A percentile compares a stretch with the other conserved stretches of the same genome.
Evolutionary conservation across 1,140 invertebrate genomes (phyloP).

Genomic region (Carposina sasakii): DNA sequence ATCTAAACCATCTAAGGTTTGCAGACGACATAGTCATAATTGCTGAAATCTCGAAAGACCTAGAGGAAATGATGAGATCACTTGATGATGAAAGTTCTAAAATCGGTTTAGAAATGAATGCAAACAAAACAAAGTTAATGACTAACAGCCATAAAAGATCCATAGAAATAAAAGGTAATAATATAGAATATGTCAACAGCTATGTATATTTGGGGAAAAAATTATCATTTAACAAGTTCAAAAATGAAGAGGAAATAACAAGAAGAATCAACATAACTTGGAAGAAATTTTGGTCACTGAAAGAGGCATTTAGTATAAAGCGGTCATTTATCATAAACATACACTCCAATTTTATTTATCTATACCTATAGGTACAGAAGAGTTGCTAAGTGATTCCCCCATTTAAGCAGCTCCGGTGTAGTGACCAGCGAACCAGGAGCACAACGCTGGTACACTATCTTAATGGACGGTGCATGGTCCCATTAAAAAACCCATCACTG

Average conservation of each 20-base stretch:
- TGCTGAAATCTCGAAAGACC: slow-evolving; percentile 5
- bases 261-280: no score
- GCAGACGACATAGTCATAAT: slow-evolving; percentile 17
- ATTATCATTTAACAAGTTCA: slow-evolving; percentile 8
- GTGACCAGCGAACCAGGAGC: no score
- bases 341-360: no score
- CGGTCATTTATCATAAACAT: no score
- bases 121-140: slow-evolving; percentile 11
- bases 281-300: no score
- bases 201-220: slow-evolving; percentile 16
- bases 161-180: slow-evolving; percentile 4
- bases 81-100: slow-evolving; percentile 10
- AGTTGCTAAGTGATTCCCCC: no score
- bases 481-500: no score
- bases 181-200: slow-evolving; percentile 8
- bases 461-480: no score
- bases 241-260: slow-evolving; percentile 6
- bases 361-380: no score
- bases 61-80: slow-evolving; percentile 8
- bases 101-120: slow-evolving; percentile 9
- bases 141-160: slow-evolving; percentile 7
- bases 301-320: no score
- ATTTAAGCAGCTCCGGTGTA: no score
- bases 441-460: no score
- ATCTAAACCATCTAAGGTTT: slow-evolving; percentile 15